phyloP scores from a whole-genome alignment of 2,797 vertebrate genomes.

The Acropternis orthonyx region DNA sequence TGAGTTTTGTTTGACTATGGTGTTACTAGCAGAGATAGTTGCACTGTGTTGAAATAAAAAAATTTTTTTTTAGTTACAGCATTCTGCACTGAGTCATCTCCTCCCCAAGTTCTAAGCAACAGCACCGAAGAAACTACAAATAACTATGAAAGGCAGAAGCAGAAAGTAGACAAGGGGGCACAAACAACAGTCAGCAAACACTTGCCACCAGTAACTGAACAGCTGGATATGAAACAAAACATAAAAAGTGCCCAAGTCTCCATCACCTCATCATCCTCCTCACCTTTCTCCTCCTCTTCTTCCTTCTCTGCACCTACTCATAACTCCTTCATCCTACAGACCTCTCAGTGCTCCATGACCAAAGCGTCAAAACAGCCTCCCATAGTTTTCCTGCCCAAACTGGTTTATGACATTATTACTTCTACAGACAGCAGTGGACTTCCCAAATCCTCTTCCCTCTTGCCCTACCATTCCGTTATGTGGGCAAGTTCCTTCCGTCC shows the following conservation, averaged over 20 bases:
- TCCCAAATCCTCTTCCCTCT: constrained; percentile 91
- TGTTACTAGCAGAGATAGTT: background rate
- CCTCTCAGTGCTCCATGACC: constrained; percentile 85
- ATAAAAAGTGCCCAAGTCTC: constrained; percentile 43
- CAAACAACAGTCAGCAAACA: constrained; percentile 45
- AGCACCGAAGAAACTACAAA: constrained; percentile 41
- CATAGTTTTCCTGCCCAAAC: constrained; percentile 89
- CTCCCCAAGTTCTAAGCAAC: constrained; percentile 39
- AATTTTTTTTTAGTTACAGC: constrained; percentile 65
- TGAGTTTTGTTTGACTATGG: background rate
- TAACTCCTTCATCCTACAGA: constrained; percentile 71
- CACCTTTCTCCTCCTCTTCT: constrained; percentile 84
- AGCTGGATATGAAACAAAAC: constrained; percentile 45
- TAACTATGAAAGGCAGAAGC: constrained; percentile 59
- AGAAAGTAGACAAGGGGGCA: constrained; percentile 40
- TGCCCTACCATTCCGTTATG: constrained; percentile 89
- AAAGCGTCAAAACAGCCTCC: constrained; percentile 87
- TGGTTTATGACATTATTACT: constrained; percentile 89
- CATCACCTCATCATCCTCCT: constrained; percentile 75
- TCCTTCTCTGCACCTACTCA: constrained; percentile 75
- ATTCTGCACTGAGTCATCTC: constrained; percentile 60
- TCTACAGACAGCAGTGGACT: constrained; percentile 90
- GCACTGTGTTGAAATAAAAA: background rate
- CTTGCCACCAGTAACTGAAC: constrained; percentile 49
- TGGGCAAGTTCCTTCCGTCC: constrained; percentile 97